These are phyloP conservation scores for Anorthoa munda DNA, from an alignment of 2,888 invertebrate species.

Conservation along the genomic window DNA sequence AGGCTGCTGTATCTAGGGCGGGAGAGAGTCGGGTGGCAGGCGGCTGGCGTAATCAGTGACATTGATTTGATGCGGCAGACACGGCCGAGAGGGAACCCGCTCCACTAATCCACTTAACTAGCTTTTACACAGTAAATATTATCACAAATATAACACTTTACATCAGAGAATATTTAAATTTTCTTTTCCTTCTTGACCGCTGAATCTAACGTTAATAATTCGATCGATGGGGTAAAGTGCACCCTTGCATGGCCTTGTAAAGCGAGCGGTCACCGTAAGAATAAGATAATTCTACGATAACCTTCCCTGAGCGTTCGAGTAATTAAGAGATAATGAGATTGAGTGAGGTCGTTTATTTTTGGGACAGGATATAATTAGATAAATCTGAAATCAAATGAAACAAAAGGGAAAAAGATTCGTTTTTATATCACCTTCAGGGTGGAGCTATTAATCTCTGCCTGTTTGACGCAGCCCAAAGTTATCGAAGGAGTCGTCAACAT, in stretches of 20 bases:
- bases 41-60: constrained; percentile 57
- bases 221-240: constrained; percentile 57
- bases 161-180: constrained; percentile 54
- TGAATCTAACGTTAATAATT: constrained; percentile 55
- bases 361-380: constrained; percentile 38
- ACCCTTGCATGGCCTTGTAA: constrained; percentile 51
- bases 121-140: constrained; percentile 59
- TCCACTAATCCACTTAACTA: constrained; percentile 59
- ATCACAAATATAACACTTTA: constrained; percentile 55
- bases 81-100: constrained; percentile 52
- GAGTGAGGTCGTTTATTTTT: constrained; percentile 33
- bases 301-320: constrained; percentile 20
- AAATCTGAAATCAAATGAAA: constrained; percentile 45
- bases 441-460: constrained; percentile 56
- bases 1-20: constrained; percentile 50
- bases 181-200: constrained; percentile 27
- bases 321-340: constrained; percentile 50
- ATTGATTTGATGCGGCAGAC: constrained; percentile 62
- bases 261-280: constrained; percentile 46
- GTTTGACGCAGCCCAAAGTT: constrained; percentile 54
- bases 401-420: constrained; percentile 39
- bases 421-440: constrained; percentile 60
- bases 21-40: no score
- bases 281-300: constrained; percentile 49
- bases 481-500: constrained; percentile 51